Conservation (phyloP, 2,888 invertebrate genomes). For the Nowickia ferox region DNA sequence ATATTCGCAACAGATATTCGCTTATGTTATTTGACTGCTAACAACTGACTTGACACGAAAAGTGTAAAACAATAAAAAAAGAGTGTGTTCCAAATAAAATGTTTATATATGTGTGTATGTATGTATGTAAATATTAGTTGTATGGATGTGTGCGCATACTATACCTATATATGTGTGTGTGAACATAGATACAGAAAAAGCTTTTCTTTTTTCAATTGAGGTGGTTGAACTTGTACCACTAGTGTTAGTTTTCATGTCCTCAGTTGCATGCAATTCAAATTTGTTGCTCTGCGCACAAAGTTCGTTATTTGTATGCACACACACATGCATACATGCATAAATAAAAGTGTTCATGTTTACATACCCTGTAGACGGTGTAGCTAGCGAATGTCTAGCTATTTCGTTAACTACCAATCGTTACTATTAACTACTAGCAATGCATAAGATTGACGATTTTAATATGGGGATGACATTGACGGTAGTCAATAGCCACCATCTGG, state of each 20-base stretch:
- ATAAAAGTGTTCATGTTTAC: neutral
- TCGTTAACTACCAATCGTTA: too few species aligned
- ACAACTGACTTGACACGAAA: constrained; percentile 61
- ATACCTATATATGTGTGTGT: neutral
- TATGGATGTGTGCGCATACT: neutral
- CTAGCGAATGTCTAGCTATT: too few species aligned
- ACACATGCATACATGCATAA: neutral
- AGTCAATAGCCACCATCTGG: too few species aligned
- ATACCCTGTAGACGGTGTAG: too few species aligned
- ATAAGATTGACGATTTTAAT: too few species aligned
- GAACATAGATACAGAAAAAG: neutral
- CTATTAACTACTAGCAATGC: too few species aligned
- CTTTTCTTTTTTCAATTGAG: constrained; percentile 49
- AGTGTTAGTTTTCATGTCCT: constrained; percentile 56
- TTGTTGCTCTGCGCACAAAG: constrained; percentile 52
- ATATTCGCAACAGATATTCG: neutral
- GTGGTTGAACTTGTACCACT: constrained; percentile 71
- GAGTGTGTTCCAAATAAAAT: constrained; percentile 66
- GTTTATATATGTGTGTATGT: neutral
- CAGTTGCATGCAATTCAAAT: constrained; percentile 56
- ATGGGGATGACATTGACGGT: too few species aligned
- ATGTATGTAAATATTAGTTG: neutral
- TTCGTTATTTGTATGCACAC: constrained; percentile 19
- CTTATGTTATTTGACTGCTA: constrained; percentile 38
- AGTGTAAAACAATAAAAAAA: constrained; percentile 53